Percentiles rank a stretch among this genome's conserved stretches.
These are phyloP conservation scores for Catostomus latipinnis DNA, from an alignment of 2,797 vertebrate species.

Conservation along the genomic window DNA sequence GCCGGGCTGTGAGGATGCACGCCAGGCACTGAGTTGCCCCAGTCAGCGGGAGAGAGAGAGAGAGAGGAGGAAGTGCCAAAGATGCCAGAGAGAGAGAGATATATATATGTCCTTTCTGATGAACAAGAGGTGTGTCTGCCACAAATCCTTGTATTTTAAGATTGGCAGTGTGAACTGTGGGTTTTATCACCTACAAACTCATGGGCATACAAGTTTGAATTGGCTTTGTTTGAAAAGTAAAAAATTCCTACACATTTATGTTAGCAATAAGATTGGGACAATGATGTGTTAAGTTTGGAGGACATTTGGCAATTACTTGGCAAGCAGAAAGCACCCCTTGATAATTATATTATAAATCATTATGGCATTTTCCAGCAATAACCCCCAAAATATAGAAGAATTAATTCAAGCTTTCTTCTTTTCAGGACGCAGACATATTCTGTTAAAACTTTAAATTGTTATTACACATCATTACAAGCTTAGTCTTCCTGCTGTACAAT, in stretches of 20 bases:
- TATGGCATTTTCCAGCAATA: slow-evolving; percentile 52
- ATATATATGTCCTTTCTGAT: no score
- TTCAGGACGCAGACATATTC: background rate
- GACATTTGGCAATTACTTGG: slow-evolving; percentile 75
- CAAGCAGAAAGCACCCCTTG: slow-evolving; percentile 70
- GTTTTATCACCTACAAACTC: background rate
- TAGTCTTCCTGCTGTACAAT: background rate
- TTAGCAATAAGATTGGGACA: slow-evolving; percentile 11
- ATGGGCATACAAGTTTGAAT: background rate
- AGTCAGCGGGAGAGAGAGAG: no score
- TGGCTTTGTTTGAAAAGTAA: background rate
- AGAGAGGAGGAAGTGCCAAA: no score
- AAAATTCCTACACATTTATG: slow-evolving; percentile 1
- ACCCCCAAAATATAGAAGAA: slow-evolving; percentile 37
- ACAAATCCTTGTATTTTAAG: background rate
- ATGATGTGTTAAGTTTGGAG: slow-evolving; percentile 52
- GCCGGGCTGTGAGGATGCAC: no score
- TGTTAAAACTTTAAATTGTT: background rate
- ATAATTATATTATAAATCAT: slow-evolving; percentile 61
- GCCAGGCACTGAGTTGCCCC: no score
- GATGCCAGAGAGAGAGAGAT: no score
- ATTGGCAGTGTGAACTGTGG: slow-evolving; percentile 49
- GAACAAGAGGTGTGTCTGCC: no score
- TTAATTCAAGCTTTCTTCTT: background rate
- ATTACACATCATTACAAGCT: background rate